Evolutionary conservation across 2,888 invertebrate species (phyloP).

Genomic region (Vannuccia rotundouncinata): DNA sequence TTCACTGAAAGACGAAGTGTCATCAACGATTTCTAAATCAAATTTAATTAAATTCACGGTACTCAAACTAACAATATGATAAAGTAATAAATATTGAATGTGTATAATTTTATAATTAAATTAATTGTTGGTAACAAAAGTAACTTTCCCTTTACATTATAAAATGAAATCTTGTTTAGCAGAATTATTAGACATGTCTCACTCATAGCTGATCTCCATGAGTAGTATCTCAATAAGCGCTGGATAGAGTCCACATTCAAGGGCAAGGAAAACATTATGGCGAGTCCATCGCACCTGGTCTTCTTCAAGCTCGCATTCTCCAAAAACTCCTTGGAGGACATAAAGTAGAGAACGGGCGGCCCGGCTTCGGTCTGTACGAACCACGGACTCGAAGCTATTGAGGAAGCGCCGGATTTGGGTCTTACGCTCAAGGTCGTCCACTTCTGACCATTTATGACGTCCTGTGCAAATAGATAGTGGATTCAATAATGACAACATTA

Average conservation of each 20-base stretch:
- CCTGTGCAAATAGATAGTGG: neutral
- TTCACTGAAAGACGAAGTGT: neutral
- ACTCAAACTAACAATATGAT: too few relatives aligned
- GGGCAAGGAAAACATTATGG: slow-evolving; percentile 76
- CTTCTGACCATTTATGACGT: slow-evolving; percentile 66
- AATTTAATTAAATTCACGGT: too few relatives aligned
- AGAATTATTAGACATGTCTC: too few relatives aligned
- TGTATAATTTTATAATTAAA: too few relatives aligned
- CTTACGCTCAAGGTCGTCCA: slow-evolving; percentile 64
- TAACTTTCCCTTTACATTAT: too few relatives aligned
- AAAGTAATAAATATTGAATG: too few relatives aligned
- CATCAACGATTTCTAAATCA: too few relatives aligned
- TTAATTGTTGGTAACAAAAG: too few relatives aligned
- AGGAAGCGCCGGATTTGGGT: slow-evolving; percentile 70
- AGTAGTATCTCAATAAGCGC: slow-evolving; percentile 84
- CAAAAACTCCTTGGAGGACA: slow-evolving; percentile 67
- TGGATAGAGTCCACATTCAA: slow-evolving; percentile 79
- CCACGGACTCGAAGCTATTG: slow-evolving; percentile 82
- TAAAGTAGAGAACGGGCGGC: slow-evolving; percentile 88
- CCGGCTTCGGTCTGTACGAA: slow-evolving; percentile 73
- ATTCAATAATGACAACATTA: neutral
- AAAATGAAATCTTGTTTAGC: too few relatives aligned
- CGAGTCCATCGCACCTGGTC: slow-evolving; percentile 78
- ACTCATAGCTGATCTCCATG: slow-evolving; percentile 78
- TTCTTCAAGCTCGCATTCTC: slow-evolving; percentile 81